Evolutionary conservation across 2,888 invertebrate species (phyloP), one percentile per base, ranked within the genome.

Genomic region (Oscheius sp.): DNA sequence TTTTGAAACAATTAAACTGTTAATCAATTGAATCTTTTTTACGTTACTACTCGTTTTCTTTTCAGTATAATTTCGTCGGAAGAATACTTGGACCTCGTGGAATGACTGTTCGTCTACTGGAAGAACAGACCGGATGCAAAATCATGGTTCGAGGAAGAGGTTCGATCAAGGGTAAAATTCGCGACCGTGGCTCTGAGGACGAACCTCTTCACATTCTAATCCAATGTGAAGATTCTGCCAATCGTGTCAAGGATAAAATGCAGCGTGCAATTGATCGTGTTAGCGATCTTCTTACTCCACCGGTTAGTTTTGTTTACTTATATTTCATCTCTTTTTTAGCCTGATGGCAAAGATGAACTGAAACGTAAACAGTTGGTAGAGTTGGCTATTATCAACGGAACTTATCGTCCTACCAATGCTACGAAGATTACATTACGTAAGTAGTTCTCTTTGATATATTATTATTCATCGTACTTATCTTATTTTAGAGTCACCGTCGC

Each of bases 291-390:
- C 91, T 98, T 83, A 91, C 96, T 87, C 97, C 97, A 87, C 95
- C 96, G 67, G 89, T 89, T 84, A 91, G 89, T 87, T 38, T 17
- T 41, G 41, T 26, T 8, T n/a, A n/a, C n/a, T 59, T 59, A 9
- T 9, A 41, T 9, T 38, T 22, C 36, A 54, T 22, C 36, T 30
- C n/a, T 8, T 38, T 59, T 59, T 41, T 38, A 97, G 95, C 95
- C 96, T 74, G 97, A 98, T 88, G 98, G 98, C 75, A 97, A 97
- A 90, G 98, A 98, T 89, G 97, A 97, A 89, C 90, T 98, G 87
- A 98, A 98, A 91, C 97, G 98, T 89, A 91, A 96, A 87, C 98
- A 98, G 89, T 90, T 98, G 85, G 97, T 98, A 96, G 98, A 98
- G 89, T 90, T 98, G 87, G 97, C 98, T 86, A 98, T 98, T 86